Base-by-base conservation (phyloP, 2,797 vertebrate species). In the Delichon dasypus region DNA sequence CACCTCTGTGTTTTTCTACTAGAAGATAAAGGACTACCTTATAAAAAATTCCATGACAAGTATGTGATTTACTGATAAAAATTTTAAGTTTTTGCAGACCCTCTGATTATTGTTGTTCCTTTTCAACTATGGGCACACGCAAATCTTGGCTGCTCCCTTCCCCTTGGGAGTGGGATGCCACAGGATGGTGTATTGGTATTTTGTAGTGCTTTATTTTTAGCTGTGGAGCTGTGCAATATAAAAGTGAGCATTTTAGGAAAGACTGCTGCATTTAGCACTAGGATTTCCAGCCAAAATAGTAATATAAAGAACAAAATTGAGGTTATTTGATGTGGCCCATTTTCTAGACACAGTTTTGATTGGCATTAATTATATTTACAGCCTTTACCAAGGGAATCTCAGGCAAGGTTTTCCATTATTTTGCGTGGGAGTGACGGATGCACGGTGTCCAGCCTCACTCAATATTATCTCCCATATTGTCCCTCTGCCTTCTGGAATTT, bases 41-140 rank as follows among this genome's bases (percentile, higher is more conserved):
- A 58, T 5, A 47, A 66, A n/a, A 34, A 34, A 30, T 22, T 26
- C 34, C 38, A n/a, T 15, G n/a, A 6, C 21, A 40, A 30, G 2
- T 30, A 19, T 34, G 25, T 34, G 21, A 40, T 88, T 74, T 42
- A 32, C 30, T 32, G 19, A 27, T 19, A 16, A 47, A 7, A 3
- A 0, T 36, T 55, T 65, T 40, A 7, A 2, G 1, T 36, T 55
- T 65, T 40, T 19, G 16, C 12, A 13, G 25, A 23, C 15, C 17
- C 26, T 61, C 42, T 68, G 62, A 16, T 3, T 20, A 5, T 8
- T 11, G 2, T 27, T 11, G 1, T 3, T 77, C 38, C n/a, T 77
- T 45, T 51, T 45, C 17, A 15, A 1, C n/a, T 0, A 0, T 9
- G 17, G 32, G 16, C 27, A 22, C 2, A 5, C 22, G 10, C 12